Evolutionary conservation across 2,888 invertebrate species (phyloP).

Genomic region (Lepidochrysops patricia): DNA sequence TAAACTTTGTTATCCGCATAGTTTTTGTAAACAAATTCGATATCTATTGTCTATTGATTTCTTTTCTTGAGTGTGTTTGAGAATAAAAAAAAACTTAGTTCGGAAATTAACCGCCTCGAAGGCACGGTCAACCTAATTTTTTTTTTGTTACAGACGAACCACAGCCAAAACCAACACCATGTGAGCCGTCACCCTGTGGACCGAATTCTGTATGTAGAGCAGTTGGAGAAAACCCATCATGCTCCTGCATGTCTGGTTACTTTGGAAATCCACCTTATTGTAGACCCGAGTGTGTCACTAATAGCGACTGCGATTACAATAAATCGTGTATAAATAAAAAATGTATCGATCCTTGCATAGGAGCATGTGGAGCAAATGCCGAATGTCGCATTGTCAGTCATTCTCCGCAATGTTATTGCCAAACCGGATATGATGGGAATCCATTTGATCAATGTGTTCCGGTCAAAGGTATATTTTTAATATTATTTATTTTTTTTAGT

Average conservation of each 20-base stretch:
- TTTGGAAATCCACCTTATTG: slow-evolving; percentile 84
- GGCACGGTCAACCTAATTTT: no score
- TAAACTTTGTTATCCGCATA: no score
- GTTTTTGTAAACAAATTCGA: no score
- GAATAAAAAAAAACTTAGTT: no score
- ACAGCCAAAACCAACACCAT: slow-evolving; percentile 60
- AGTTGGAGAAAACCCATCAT: slow-evolving; percentile 74
- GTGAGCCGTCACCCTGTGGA: slow-evolving; percentile 86
- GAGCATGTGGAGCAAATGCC: slow-evolving; percentile 85
- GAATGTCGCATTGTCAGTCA: slow-evolving; percentile 88
- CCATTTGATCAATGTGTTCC: slow-evolving; percentile 81
- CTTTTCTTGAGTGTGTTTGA: no score
- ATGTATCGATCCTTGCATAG: slow-evolving; percentile 87
- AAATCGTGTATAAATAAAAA: slow-evolving; percentile 85
- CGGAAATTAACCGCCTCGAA: no score
- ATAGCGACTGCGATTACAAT: slow-evolving; percentile 84
- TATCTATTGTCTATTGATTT: no score
- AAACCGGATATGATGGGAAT: slow-evolving; percentile 81
- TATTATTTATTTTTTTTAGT: no score
- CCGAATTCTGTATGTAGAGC: slow-evolving; percentile 81
- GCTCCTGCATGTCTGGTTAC: slow-evolving; percentile 82
- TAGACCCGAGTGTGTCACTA: slow-evolving; percentile 87
- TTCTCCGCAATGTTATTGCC: slow-evolving; percentile 88
- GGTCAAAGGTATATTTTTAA: slow-evolving; percentile 42
- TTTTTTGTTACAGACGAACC: slow-evolving; percentile 38